Base-by-base conservation (phyloP, 2,797 vertebrate species). In the Halcyon smyrnensis region DNA sequence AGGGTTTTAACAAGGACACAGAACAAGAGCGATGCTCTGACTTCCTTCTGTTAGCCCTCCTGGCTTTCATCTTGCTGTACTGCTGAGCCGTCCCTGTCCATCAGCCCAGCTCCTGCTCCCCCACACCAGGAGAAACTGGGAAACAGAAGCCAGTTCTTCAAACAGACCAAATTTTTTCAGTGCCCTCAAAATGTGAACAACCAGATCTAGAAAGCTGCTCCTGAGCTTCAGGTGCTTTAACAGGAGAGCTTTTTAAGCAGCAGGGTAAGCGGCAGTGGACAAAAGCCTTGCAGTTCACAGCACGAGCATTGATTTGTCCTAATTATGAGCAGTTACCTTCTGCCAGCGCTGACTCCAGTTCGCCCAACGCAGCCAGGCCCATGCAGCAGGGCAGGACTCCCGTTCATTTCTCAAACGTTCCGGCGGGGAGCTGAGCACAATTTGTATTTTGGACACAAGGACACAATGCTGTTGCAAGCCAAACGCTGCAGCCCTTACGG, bases 1-100 rank as follows among this genome's bases (percentile, higher is more conserved):
- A 68, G 34, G 43, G 79, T 93, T 89, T 84, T 84, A 79, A 51
- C 88, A 95, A 90, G 88, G 77, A 84, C 74, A 87, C 24, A 36
- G 62, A 83, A 54, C 36, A 84, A 89, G 65, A 93, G 67, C 67
- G 77, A 28, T 16, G 60, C 43, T 90, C 67, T 81, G 28, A 50
- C 34, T 39, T 77, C 68, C 19, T 46, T 77, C 63, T 43, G 69
- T 59, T 2, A 87, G 65, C 37, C 41, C 71, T 41, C 76, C 32
- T 56, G 41, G 68, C 76, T 95, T 93, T 93, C 41, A 76, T 86
- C 77, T 68, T 20, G 39, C 77, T 67, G 21, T 57, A 28, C 74
- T 80, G 53, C 78, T 51, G 45, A 89, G 71, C 69, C 43, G 60
- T 21, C 30, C 20, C 34, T 48, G 36, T 77, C 81, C 87, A 93